These are phyloP conservation scores for Argopecten irradians DNA, from an alignment of 1,140 invertebrate species.

Conservation along the genomic window DNA sequence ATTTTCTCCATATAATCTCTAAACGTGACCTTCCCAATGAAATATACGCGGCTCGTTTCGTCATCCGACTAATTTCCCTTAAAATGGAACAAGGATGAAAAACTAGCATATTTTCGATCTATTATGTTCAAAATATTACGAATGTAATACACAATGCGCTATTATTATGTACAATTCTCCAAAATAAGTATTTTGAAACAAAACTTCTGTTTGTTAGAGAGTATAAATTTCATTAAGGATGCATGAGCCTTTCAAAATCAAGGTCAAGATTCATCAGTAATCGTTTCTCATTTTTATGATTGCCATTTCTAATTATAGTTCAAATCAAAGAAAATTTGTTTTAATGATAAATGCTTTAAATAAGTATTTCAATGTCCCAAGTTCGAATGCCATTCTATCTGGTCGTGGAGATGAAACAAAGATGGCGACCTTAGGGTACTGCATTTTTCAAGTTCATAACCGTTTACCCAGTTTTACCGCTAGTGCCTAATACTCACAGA, in stretches of 20 bases:
- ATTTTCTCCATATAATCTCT: conserved; percentile 39
- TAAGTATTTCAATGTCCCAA: no score
- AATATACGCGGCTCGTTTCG: neutral
- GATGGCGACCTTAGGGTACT: no score
- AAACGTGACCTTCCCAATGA: conserved; percentile 11
- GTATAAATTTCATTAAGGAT: neutral
- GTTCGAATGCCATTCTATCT: no score
- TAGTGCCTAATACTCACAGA: no score
- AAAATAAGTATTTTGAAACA: neutral
- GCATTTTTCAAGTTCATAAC: no score
- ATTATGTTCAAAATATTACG: neutral
- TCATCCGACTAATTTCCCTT: neutral
- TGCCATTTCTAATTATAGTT: no score
- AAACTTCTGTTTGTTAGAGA: neutral
- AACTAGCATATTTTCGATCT: neutral
- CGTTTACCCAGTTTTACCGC: no score
- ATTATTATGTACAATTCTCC: neutral
- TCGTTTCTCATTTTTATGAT: no score
- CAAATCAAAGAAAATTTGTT: no score
- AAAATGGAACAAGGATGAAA: neutral
- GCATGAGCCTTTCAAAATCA: neutral
- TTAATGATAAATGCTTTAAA: no score
- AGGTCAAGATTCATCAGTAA: neutral
- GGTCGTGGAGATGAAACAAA: no score
- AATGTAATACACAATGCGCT: neutral